These are phyloP conservation scores for Leptobrachium ailaonicum DNA, from an alignment of 2,113 vertebrate genomes.

Conservation along the genomic window DNA sequence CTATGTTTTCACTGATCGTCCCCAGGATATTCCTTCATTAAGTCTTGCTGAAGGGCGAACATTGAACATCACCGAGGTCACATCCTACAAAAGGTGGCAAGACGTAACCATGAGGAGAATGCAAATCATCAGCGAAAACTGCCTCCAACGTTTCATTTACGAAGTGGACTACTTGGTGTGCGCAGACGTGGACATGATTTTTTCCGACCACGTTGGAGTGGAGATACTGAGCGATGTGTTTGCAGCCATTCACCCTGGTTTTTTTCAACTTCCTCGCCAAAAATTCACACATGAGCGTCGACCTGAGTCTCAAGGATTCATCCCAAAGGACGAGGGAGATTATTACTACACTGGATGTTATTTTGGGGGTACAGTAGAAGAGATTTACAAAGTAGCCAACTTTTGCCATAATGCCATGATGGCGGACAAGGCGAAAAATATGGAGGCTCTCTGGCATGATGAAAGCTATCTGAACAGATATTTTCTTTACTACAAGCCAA, in stretches of 20 bases:
- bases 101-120: constrained; percentile 69
- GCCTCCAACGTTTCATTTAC: constrained; percentile 25
- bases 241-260: constrained; percentile 70
- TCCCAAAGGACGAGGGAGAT: constrained; percentile 65
- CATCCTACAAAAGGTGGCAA: constrained; percentile 61
- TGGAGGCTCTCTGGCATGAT: constrained; percentile 62
- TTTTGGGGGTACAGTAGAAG: constrained; percentile 57
- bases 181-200: constrained; percentile 67
- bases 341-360: constrained; percentile 68
- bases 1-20: constrained; percentile 72
- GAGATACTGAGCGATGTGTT: constrained; percentile 68
- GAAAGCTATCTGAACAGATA: constrained; percentile 75
- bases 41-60: constrained; percentile 36
- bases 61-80: neutral
- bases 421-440: constrained; percentile 60
- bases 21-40: constrained; percentile 39
- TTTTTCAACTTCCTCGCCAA: constrained; percentile 51
- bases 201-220: constrained; percentile 63
- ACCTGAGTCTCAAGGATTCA: constrained; percentile 59
- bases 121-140: constrained; percentile 65
- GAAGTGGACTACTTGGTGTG: constrained; percentile 70
- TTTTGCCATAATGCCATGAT: constrained; percentile 65
- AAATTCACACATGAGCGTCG: constrained; percentile 70
- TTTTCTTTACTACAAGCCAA: no score
- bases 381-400: constrained; percentile 61